Evolutionary conservation across 2,888 invertebrate species (phyloP).

Genomic region (Stenodera caucasica): DNA sequence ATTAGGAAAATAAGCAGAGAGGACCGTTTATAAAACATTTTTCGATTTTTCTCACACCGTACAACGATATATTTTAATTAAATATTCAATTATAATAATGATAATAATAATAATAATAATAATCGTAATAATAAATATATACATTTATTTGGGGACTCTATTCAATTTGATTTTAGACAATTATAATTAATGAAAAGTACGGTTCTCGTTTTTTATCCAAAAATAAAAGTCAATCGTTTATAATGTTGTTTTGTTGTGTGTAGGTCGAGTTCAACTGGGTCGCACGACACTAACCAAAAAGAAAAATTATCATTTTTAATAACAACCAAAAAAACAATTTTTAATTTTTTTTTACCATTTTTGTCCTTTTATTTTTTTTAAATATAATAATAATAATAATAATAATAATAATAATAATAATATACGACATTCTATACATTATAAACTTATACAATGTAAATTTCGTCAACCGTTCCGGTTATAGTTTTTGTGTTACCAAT

Average conservation of each 20-base stretch:
- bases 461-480: conserved; percentile 52
- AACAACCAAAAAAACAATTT: conserved; percentile 49
- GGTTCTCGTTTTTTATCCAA: conserved; percentile 43
- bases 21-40: conserved; percentile 51
- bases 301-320: conserved; percentile 39
- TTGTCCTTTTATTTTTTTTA: conserved; percentile 1
- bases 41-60: conserved; percentile 56
- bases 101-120: no score
- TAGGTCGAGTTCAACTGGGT: conserved; percentile 40
- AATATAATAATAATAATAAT: conserved; percentile 6
- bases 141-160: conserved; percentile 48
- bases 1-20: conserved; percentile 30
- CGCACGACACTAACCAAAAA: conserved; percentile 50
- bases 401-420: conserved; percentile 33
- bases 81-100: conserved; percentile 35
- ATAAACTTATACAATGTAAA: conserved; percentile 52
- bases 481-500: conserved; percentile 16
- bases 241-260: not conserved
- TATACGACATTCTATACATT: conserved; percentile 53
- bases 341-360: conserved; percentile 37
- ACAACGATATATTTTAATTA: conserved; percentile 56
- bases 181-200: conserved; percentile 9
- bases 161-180: conserved; percentile 14
- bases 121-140: conserved; percentile 55
- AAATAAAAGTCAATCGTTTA: conserved; percentile 39